A percentile compares a stretch with the other conserved stretches of the same genome.
Conservation (phyloP, 2,797 vertebrate genomes). For the Coluber constrictor region DNA sequence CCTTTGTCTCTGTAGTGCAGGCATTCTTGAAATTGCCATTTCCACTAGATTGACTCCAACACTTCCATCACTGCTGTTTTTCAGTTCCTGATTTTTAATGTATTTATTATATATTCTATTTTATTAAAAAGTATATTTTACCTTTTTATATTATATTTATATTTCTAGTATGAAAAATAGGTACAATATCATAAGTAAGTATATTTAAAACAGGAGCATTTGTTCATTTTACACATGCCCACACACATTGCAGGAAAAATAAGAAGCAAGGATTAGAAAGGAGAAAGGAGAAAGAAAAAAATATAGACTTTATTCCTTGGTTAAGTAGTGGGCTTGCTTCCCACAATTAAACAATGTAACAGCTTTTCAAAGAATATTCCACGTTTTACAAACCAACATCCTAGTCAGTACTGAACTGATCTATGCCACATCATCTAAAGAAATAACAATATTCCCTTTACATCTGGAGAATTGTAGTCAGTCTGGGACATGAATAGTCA, state of each 20-base stretch:
- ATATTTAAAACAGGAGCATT: neutral
- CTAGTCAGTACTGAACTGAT: neutral
- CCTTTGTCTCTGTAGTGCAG: neutral
- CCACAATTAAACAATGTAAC: neutral
- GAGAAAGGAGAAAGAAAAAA: neutral
- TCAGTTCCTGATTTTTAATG: neutral
- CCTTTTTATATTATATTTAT: neutral
- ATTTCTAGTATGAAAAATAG: neutral
- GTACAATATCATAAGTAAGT: neutral
- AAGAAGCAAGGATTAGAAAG: neutral
- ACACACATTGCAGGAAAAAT: neutral
- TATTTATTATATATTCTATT: neutral
- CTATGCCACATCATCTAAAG: neutral
- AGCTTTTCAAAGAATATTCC: neutral
- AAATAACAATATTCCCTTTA: neutral
- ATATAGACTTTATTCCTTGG: neutral
- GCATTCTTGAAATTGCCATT: neutral
- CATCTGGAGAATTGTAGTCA: neutral
- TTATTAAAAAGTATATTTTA: neutral
- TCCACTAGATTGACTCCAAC: neutral
- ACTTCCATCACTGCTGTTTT: neutral
- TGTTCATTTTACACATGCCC: neutral
- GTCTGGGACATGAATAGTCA: neutral
- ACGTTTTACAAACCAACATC: neutral
- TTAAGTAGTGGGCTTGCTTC: neutral